A percentile compares a stretch with the other conserved stretches of the same genome.
These are phyloP conservation scores for Arenaria interpres DNA, from an alignment of 2,113 vertebrate genomes.

Conservation along the genomic window DNA sequence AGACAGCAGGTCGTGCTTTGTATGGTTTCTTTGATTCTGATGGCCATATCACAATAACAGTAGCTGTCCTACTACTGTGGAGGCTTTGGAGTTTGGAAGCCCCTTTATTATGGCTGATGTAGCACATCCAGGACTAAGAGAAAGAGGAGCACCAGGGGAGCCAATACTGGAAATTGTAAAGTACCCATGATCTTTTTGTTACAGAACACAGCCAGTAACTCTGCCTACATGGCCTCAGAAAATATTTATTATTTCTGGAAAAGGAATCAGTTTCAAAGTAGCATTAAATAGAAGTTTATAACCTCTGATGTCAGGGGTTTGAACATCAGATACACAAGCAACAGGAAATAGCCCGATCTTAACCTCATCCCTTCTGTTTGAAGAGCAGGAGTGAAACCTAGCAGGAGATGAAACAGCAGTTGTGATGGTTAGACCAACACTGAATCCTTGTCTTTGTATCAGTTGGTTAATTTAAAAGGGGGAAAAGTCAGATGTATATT, in stretches of 20 bases:
- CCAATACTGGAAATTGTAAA: neutral
- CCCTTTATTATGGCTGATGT: fast-evolving
- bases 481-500: neutral
- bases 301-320: neutral
- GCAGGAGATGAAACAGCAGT: neutral
- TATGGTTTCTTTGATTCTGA: neutral
- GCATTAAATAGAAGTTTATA: neutral
- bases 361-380: neutral
- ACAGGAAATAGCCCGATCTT: neutral
- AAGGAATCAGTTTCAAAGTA: neutral
- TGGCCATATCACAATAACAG: fast-evolving
- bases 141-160: neutral
- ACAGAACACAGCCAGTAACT: neutral
- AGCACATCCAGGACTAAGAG: neutral
- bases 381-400: neutral
- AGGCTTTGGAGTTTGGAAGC: neutral
- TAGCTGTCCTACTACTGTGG: neutral
- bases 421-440: fast-evolving
- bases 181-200: neutral
- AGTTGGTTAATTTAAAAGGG: neutral
- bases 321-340: neutral
- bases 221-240: neutral
- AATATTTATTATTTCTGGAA: neutral
- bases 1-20: neutral
- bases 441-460: neutral